A percentile compares a stretch with the other conserved stretches of the same genome.
These are phyloP conservation scores for Acropora yongei DNA, from an alignment of 64 coral and sea anemone species.

Conservation along the genomic window DNA sequence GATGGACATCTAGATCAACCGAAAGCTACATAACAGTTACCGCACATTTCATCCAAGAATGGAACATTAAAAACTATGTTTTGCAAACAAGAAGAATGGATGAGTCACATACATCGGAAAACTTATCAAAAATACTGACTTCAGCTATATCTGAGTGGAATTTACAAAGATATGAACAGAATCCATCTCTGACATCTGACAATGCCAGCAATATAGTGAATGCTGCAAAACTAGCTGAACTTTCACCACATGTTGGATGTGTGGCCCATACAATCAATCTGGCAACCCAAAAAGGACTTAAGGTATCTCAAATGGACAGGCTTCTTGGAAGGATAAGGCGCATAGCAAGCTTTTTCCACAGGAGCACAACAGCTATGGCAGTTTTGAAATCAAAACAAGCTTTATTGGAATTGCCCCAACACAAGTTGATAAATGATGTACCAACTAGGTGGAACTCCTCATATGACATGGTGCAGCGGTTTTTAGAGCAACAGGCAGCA, in stretches of 20 bases:
- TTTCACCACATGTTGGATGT: constrained; percentile 8
- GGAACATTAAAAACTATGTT: constrained; percentile 2
- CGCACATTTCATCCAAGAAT: not conserved
- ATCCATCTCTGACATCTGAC: constrained; percentile 18
- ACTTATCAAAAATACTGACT: constrained; percentile 8
- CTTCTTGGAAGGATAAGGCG: constrained; percentile 24
- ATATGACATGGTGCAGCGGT: constrained; percentile 7
- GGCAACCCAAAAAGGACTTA: not conserved
- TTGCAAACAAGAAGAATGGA: not conserved
- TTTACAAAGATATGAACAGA: constrained; percentile 28
- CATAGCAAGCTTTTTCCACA: constrained; percentile 31
- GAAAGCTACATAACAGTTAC: constrained; percentile 19
- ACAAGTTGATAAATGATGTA: constrained; percentile 21
- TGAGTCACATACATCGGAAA: not conserved
- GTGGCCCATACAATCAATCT: constrained; percentile 34
- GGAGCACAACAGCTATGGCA: constrained; percentile 10
- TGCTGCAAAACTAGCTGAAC: not conserved
- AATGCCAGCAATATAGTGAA: not conserved
- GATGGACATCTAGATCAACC: constrained; percentile 12
- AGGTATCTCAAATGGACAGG: not conserved
- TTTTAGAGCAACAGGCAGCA: constrained; percentile 8
- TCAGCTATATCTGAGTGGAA: constrained; percentile 17
- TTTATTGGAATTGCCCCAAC: constrained; percentile 30
- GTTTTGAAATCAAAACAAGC: constrained; percentile 24
- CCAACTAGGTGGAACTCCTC: constrained; percentile 15